Base-by-base conservation (phyloP, 2,888 invertebrate genomes). In the Pandemis cinnamomeana region DNA sequence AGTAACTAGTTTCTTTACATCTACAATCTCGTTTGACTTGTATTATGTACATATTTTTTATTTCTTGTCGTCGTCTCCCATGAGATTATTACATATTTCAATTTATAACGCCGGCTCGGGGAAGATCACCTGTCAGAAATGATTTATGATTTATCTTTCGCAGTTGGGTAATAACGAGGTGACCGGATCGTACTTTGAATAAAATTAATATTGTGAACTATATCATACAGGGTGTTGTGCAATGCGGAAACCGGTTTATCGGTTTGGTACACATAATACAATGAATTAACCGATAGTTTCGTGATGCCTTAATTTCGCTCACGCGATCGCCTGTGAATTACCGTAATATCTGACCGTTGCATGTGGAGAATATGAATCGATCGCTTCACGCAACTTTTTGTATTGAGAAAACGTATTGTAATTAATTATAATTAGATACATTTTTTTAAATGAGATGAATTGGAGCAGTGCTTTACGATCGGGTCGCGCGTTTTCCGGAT, bases 291-390 rank as follows among this genome's bases (percentile, higher is more conserved):
- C 64, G 73, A 71, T 75, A 71, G 71, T 71, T 76, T 75, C 78
- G 79, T 80, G 82, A 79, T 84, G 81, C 82, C 78, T 82, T 80
- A 81, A 83, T 85, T 84, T 80, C 71, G 77, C 82, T 82, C 91
- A 90, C 90, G 90, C 87, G 82, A 86, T 81, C 78, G 73, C 63
- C 80, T 78, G 76, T 77, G 78, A 82, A 81, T 87, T 86, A 91
- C 91, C 84, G 90, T 89, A 90, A 87, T 82, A 80, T 69, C 77
- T 90, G 89, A 90, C 88, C 86, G 89, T 91, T 87, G 86, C 87
- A 86, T 86, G 84, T 82, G 27, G 80, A 80, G 82, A 79, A 79
- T 79, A 80, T 78, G 78, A 78, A 80, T 80, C 80, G 81, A 82
- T 79, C 74, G 78, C 71, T 80, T 82, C 83, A 86, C 84, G 85